Conservation (phyloP, 2,888 invertebrate genomes). For the Heteromurus nitidus region DNA sequence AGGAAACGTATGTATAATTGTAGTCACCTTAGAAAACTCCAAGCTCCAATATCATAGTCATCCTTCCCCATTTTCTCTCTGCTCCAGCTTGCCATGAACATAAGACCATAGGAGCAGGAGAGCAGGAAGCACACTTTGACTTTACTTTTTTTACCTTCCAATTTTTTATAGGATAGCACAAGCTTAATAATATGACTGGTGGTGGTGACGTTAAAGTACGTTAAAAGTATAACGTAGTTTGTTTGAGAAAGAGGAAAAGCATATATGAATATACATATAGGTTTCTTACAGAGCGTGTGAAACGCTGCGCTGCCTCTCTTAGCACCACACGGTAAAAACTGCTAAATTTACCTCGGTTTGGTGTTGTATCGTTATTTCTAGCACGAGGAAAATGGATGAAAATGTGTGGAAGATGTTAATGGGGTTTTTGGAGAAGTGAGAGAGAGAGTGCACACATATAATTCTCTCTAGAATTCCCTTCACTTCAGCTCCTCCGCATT, state of each 20-base stretch:
- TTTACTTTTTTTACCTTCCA: not conserved
- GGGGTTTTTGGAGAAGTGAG: conserved; percentile 42
- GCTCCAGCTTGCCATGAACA: not conserved
- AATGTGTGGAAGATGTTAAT: conserved; percentile 52
- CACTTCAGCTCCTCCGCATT: too few relatives aligned
- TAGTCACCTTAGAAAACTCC: conserved; percentile 24
- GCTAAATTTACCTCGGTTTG: not conserved
- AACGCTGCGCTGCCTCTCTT: not conserved
- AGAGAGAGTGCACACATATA: too few relatives aligned
- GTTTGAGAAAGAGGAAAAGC: not conserved
- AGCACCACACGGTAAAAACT: not conserved
- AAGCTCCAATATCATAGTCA: conserved; percentile 12
- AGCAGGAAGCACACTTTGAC: too few relatives aligned
- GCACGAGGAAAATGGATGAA: conserved; percentile 44
- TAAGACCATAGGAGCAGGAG: not conserved
- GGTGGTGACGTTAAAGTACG: too few relatives aligned
- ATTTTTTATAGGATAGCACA: not conserved
- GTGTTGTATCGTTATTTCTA: conserved; percentile 32
- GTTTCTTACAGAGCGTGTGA: not conserved
- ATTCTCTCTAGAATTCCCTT: too few relatives aligned
- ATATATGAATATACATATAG: not conserved
- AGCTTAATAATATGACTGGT: not conserved
- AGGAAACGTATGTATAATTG: conserved; percentile 28
- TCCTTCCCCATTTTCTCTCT: not conserved
- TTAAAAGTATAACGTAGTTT: not conserved